A percentile compares a stretch with the other conserved stretches of the same genome.
These are phyloP conservation scores for Thamnaconus septentrionalis DNA, from an alignment of 2,113 vertebrate species.

Conservation along the genomic window DNA sequence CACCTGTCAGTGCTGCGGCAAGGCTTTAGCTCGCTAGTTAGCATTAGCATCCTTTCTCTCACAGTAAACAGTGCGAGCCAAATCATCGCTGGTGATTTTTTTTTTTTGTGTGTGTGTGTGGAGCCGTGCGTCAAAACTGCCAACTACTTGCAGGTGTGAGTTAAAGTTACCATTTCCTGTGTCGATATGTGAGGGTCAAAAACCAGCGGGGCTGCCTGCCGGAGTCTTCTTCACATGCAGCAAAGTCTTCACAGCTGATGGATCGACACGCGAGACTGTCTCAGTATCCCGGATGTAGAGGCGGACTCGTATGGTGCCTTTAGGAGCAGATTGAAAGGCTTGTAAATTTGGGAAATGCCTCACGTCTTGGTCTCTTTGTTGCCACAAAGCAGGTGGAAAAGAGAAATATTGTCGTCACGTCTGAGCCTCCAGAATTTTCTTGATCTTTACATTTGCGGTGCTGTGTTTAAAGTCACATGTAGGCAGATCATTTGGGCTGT, in stretches of 20 bases:
- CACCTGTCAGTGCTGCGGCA: constrained; percentile 60
- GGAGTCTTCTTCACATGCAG: constrained; percentile 23
- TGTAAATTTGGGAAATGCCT: background rate
- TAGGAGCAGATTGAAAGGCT: constrained; percentile 3
- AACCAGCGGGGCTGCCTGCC: background rate
- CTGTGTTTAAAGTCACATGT: background rate
- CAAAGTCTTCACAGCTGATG: constrained; percentile 50
- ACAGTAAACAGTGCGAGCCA: background rate
- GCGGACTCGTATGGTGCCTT: constrained; percentile 18
- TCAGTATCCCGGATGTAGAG: constrained; percentile 54
- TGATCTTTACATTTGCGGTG: background rate
- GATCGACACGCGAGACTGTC: constrained; percentile 48
- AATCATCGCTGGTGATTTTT: background rate
- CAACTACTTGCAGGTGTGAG: no score
- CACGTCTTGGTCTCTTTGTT: no score
- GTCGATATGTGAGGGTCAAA: background rate
- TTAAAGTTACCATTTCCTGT: constrained; percentile 57
- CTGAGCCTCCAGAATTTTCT: no score
- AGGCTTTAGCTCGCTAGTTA: constrained; percentile 30
- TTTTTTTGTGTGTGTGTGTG: no score
- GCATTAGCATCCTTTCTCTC: constrained; percentile 40
- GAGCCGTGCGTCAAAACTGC: background rate
- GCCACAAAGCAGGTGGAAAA: background rate
- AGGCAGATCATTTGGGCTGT: no score
- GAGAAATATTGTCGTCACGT: background rate